These are phyloP conservation scores for Sialis lutaria DNA, from an alignment of 2,888 invertebrate species.

Conservation along the genomic window DNA sequence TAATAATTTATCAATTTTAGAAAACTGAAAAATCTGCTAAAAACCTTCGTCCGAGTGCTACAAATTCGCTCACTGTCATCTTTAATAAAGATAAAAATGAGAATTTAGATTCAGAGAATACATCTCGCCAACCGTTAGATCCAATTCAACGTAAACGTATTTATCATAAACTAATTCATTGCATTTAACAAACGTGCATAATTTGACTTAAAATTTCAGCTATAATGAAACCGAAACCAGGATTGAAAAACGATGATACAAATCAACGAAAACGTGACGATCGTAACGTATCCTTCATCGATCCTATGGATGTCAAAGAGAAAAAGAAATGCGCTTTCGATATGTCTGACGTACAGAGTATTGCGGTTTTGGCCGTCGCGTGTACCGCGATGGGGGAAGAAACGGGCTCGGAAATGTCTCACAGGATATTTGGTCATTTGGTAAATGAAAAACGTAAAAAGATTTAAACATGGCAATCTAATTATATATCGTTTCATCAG, in stretches of 20 bases:
- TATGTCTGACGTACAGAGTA: conserved; percentile 73
- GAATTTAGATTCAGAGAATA: no score
- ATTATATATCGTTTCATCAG: conserved; percentile 18
- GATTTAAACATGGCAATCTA: background rate
- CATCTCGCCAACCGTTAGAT: no score
- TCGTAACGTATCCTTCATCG: conserved; percentile 11
- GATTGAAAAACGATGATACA: background rate
- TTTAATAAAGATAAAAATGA: no score
- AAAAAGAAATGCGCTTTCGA: conserved; percentile 37
- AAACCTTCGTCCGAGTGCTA: no score
- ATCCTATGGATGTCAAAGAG: conserved; percentile 23
- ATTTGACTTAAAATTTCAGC: background rate
- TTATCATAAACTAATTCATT: no score
- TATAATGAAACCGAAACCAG: background rate
- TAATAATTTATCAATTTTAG: no score
- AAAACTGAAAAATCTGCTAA: no score
- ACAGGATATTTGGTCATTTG: conserved; percentile 83
- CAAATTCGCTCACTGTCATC: no score
- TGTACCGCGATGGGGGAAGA: conserved; percentile 97
- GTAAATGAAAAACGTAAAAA: conserved; percentile 23
- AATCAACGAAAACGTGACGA: background rate
- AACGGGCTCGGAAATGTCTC: conserved; percentile 95
- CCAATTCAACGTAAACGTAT: no score
- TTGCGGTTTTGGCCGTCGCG: conserved; percentile 92
- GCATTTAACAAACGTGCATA: no score